These are phyloP conservation scores for Tinea pellionella DNA, from an alignment of 2,888 invertebrate genomes.

Conservation along the genomic window DNA sequence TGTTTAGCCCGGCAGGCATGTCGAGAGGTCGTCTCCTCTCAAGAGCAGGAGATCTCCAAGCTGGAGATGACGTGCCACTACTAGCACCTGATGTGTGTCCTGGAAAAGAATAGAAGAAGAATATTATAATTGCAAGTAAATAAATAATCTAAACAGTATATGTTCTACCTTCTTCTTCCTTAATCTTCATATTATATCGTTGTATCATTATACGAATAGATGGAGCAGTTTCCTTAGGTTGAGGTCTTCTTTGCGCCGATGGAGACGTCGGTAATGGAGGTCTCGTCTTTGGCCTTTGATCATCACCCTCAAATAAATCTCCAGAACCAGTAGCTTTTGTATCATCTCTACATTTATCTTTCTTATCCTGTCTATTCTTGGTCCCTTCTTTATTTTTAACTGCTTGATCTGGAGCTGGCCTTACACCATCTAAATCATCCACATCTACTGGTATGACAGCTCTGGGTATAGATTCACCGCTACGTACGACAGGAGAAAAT, in stretches of 20 bases:
- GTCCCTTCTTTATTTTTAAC: not conserved
- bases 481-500: slow-evolving; percentile 76
- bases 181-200: slow-evolving; percentile 74
- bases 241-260: slow-evolving; percentile 63
- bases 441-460: slow-evolving; percentile 60
- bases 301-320: slow-evolving; percentile 46
- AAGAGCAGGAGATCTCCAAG: slow-evolving; percentile 73
- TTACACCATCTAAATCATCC: slow-evolving; percentile 50
- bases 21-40: slow-evolving; percentile 69
- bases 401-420: slow-evolving; percentile 27
- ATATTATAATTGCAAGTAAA: not conserved
- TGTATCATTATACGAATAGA: slow-evolving; percentile 79
- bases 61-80: slow-evolving; percentile 75
- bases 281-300: slow-evolving; percentile 41
- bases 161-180: slow-evolving; percentile 57
- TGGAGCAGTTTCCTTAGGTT: slow-evolving; percentile 74
- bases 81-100: slow-evolving; percentile 61
- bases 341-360: slow-evolving; percentile 19
- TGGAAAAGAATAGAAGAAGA: slow-evolving; percentile 19
- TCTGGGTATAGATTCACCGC: slow-evolving; percentile 62
- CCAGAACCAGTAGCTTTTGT: slow-evolving; percentile 24
- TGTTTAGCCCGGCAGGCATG: slow-evolving; percentile 62
- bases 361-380: slow-evolving; percentile 25
- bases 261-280: slow-evolving; percentile 74
- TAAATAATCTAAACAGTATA: not conserved